Conservation (phyloP, 2,797 vertebrate genomes). For the Catostomus latipinnis region DNA sequence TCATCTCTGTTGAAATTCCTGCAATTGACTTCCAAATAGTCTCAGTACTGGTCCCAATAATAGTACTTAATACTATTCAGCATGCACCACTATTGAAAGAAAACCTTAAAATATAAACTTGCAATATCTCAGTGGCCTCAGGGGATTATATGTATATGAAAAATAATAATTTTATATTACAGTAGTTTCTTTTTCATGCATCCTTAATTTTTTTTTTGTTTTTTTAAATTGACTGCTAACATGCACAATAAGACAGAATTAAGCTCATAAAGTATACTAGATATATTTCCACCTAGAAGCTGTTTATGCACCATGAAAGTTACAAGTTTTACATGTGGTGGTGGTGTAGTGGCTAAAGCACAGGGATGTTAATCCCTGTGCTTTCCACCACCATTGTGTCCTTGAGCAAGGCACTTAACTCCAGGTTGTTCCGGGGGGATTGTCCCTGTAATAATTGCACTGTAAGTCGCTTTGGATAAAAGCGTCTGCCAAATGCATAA, state of each 20-base stretch:
- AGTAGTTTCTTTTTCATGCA: background rate
- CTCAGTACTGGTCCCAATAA: slow-evolving; percentile 9
- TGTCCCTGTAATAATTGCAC: no score
- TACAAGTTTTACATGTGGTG: no score
- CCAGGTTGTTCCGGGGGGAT: no score
- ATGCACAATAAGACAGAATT: background rate
- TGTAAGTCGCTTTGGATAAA: no score
- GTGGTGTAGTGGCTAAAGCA: no score
- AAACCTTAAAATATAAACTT: background rate
- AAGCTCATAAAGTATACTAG: background rate
- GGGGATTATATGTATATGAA: background rate
- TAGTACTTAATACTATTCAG: slow-evolving; percentile 10
- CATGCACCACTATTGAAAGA: slow-evolving; percentile 2
- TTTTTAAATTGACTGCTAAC: slow-evolving; percentile 15
- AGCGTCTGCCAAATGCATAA: no score
- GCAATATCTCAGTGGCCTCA: slow-evolving; percentile 10
- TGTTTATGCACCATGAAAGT: background rate
- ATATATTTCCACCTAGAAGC: background rate
- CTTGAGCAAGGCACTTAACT: no score
- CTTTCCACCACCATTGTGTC: no score
- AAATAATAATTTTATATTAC: slow-evolving; percentile 1
- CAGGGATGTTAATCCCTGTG: no score
- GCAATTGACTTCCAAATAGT: slow-evolving; percentile 28
- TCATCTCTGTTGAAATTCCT: slow-evolving; percentile 9
- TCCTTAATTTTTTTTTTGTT: background rate